Conservation (phyloP, 2,888 invertebrate genomes). For the Erebia palarica region DNA sequence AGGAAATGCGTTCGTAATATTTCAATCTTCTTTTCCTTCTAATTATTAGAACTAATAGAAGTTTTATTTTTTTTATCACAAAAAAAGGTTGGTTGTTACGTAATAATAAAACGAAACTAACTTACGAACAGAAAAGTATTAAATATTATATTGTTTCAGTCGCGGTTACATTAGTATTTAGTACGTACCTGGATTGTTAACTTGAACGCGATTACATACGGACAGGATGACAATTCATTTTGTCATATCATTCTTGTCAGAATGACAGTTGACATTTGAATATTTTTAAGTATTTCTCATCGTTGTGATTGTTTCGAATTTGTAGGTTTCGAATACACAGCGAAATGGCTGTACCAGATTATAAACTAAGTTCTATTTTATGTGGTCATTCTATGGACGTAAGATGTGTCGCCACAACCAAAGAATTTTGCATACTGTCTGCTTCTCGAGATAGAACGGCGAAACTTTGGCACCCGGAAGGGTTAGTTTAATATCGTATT, state of each 20-base stretch:
- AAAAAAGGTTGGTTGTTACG: too few species aligned
- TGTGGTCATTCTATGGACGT: conserved; percentile 93
- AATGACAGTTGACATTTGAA: conserved; percentile 26
- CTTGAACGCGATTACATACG: conserved; percentile 20
- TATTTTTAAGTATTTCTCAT: conserved; percentile 21
- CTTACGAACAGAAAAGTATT: too few species aligned
- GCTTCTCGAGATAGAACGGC: conserved; percentile 95
- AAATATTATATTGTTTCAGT: too few species aligned
- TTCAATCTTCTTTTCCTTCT: too few species aligned
- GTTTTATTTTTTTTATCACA: too few species aligned
- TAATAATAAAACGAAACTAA: too few species aligned
- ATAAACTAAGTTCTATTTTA: conserved; percentile 90
- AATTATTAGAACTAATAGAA: too few species aligned
- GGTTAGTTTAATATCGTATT: conserved; percentile 70
- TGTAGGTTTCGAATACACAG: conserved; percentile 38
- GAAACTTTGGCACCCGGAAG: conserved; percentile 91
- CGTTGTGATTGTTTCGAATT: conserved; percentile 53
- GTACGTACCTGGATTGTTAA: neutral
- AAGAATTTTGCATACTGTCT: conserved; percentile 89
- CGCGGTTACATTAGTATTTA: neutral
- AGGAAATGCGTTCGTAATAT: conserved; percentile 1
- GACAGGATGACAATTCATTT: conserved; percentile 42
- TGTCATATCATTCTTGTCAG: conserved; percentile 34
- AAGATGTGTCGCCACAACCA: conserved; percentile 85
- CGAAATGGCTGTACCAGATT: conserved; percentile 80